Conservation (phyloP, 2,113 vertebrate genomes). For the Hipposideros armiger region DNA sequence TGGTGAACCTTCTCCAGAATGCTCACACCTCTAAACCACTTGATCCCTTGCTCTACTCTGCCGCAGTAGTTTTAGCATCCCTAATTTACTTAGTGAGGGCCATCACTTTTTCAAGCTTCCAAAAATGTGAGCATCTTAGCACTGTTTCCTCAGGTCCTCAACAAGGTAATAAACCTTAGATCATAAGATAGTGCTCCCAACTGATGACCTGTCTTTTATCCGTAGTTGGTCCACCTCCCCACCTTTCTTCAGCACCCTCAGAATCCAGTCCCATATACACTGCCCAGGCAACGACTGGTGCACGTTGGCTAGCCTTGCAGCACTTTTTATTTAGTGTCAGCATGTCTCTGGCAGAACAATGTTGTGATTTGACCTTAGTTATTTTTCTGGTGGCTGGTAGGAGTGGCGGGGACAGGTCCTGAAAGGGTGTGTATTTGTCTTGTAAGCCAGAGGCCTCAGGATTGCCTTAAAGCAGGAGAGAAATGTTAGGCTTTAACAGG, state of each 20-base stretch:
- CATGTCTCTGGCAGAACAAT: neutral
- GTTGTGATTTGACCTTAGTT: neutral
- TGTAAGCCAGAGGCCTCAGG: neutral
- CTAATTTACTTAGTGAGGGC: neutral
- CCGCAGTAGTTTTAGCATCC: neutral
- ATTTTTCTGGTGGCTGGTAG: neutral
- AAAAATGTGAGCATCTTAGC: neutral
- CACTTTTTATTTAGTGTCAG: neutral
- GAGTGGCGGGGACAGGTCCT: neutral
- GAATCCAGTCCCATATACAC: neutral
- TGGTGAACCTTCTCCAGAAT: neutral
- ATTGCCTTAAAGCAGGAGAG: neutral
- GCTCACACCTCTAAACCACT: neutral
- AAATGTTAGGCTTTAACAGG: neutral
- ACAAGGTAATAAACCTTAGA: neutral
- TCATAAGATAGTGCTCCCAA: neutral
- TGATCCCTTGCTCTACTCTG: neutral
- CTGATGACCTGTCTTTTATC: neutral
- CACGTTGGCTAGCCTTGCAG: neutral
- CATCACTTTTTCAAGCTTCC: neutral
- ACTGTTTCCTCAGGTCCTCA: neutral
- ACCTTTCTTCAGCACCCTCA: neutral
- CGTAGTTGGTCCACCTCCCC: neutral
- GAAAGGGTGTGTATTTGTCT: neutral
- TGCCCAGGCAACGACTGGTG: neutral